These are phyloP conservation scores for Notodonta dromedarius DNA, from an alignment of 2,888 invertebrate genomes.

Conservation along the genomic window DNA sequence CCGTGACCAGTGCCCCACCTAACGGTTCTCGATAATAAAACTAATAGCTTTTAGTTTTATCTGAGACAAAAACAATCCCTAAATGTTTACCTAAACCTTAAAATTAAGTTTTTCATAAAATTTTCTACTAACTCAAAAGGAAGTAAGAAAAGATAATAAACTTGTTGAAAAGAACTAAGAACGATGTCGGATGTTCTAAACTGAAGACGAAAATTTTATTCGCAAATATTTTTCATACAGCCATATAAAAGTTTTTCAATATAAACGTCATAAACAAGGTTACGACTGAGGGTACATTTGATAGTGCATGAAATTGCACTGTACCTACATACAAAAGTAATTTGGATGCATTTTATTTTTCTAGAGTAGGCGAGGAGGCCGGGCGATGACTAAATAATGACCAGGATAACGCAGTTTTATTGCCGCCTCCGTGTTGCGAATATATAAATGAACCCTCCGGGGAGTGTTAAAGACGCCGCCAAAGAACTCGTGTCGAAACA, in stretches of 20 bases:
- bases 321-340: slow-evolving; percentile 56
- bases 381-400: slow-evolving; percentile 84
- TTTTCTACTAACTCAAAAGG: not conserved
- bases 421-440: slow-evolving; percentile 81
- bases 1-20: slow-evolving; percentile 66
- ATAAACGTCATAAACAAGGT: slow-evolving; percentile 50
- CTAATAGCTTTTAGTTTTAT: slow-evolving; percentile 3
- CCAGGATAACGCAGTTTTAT: slow-evolving; percentile 83
- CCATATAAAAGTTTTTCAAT: slow-evolving; percentile 47
- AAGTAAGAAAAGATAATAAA: not conserved
- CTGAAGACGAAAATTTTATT: slow-evolving; percentile 14
- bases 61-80: not conserved
- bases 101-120: not conserved
- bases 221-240: slow-evolving; percentile 31
- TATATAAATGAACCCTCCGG: slow-evolving; percentile 82
- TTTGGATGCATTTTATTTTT: slow-evolving; percentile 78
- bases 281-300: slow-evolving; percentile 38
- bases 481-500: slow-evolving; percentile 81
- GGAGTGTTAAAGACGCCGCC: slow-evolving; percentile 82
- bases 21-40: slow-evolving; percentile 57
- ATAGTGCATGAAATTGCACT: slow-evolving; percentile 61
- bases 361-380: slow-evolving; percentile 58
- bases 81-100: not conserved
- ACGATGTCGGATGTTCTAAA: slow-evolving; percentile 4
- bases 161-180: not conserved